Evolutionary conservation across 2,797 vertebrate species (phyloP).

Genomic region (Hydrophis major): DNA sequence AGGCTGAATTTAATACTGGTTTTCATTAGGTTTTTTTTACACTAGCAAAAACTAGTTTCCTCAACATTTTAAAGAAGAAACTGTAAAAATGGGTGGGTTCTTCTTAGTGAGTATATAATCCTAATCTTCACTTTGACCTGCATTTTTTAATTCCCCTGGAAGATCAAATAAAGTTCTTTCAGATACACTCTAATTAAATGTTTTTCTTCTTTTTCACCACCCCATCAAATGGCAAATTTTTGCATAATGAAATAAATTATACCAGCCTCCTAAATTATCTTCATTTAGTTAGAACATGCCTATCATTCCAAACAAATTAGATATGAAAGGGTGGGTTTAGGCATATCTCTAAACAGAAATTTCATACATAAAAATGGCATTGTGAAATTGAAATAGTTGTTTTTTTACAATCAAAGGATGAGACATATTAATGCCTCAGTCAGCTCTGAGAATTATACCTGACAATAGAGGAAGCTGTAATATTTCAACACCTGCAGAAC

Average conservation of each 20-base stretch:
- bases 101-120: conserved; percentile 47
- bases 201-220: conserved; percentile 45
- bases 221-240: conserved; percentile 60
- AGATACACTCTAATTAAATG: conserved; percentile 59
- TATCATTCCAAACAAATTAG: conserved; percentile 73
- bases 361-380: conserved; percentile 25
- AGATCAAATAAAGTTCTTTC: conserved; percentile 62
- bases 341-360: conserved; percentile 44
- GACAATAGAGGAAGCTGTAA: not conserved
- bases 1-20: not conserved
- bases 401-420: conserved; percentile 39
- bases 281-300: conserved; percentile 68
- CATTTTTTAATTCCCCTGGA: conserved; percentile 50
- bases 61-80: conserved; percentile 41
- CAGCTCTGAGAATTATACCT: not conserved
- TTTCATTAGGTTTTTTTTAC: not conserved
- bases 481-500: not conserved
- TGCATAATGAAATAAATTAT: conserved; percentile 71
- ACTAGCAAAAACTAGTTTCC: not conserved
- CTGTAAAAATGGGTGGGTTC: conserved; percentile 52
- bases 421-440: conserved; percentile 47
- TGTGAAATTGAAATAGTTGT: rapidly evolving
- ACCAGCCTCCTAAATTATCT: conserved; percentile 64
- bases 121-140: conserved; percentile 52
- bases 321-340: conserved; percentile 62